Evolutionary conservation across 1,140 invertebrate species (phyloP), one percentile per base, ranked within the genome.

Genomic region (Drosophila tropicalis): DNA sequence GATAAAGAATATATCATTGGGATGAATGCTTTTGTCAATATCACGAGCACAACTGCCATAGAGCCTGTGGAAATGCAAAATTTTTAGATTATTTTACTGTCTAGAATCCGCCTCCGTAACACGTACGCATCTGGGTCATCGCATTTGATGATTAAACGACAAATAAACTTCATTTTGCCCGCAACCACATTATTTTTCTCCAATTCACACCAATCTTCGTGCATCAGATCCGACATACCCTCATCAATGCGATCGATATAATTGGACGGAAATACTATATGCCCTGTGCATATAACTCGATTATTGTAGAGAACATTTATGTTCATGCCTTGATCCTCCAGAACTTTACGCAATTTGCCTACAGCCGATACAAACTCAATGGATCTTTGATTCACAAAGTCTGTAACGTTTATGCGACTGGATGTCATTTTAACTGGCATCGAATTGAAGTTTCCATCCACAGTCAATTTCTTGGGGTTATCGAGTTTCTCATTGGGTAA

Each of bases 1-100:
- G 5, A 83, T 58, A 15, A 83, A 83, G 57, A 83, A 71, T 3
- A 83, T 79, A 19, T 83, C 80, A 32, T 67, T 57, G 10, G 80
- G 67, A 66, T 68, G 71, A 9, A 83, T 83, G 32, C 67, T 79
- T 6, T 74, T 69, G 22, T 79, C 76, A 58, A 71, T 39, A 22
- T 63, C 60, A 3, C n/a, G 17, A 29, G 47, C 66, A 1, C 40
- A 47, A 13, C 1, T 10, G 1, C 76, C 65, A 0, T 13, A 32
- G 5, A 6, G 19, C 7, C 44, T 51, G 9, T 22, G 15, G 12
- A 7, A 36, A 10, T 1, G n/a, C 3, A 9, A 41, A 12, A 19
- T 36, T 10, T 1, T 5, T 5, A 13, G 19, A 13, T 13, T 34
- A 2, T 32, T n/a, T 0, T 2, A 17, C n/a, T 29, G 29, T 9